Evolutionary conservation across 2,113 vertebrate species (phyloP).

Genomic region (Hydropotes inermis): DNA sequence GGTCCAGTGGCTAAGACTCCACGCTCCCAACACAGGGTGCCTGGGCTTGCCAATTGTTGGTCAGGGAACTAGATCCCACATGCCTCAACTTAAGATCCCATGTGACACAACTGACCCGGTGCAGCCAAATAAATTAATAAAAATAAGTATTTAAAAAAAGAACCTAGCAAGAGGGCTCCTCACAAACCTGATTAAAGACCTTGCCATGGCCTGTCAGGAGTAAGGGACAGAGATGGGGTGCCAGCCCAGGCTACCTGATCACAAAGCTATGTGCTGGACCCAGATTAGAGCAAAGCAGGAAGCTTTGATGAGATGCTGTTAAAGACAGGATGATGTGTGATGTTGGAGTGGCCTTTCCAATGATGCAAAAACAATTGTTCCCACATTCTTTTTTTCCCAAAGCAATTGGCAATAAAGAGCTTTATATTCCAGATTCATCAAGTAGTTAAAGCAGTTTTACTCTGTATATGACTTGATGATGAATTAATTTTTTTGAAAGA

Average conservation of each 20-base stretch:
- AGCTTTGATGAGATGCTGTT: neutral
- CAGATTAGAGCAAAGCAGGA: neutral
- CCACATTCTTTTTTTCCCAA: neutral
- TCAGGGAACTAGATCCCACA: neutral
- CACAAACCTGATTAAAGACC: neutral
- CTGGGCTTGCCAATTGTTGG: neutral
- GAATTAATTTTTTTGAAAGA: constrained; percentile 67
- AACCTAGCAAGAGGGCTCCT: neutral
- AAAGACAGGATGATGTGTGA: neutral
- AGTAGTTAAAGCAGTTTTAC: constrained; percentile 35
- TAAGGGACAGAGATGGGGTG: neutral
- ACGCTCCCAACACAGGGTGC: neutral
- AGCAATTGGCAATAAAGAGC: neutral
- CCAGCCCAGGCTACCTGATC: neutral
- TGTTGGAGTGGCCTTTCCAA: neutral
- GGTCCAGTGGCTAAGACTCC: neutral
- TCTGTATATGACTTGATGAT: constrained; percentile 27
- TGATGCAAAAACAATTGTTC: neutral
- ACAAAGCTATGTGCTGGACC: neutral
- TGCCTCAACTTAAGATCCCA: neutral
- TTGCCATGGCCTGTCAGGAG: neutral
- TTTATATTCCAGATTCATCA: neutral
- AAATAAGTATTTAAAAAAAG: neutral
- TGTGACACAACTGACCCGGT: neutral
- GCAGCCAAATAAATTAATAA: neutral